Base-by-base conservation (phyloP, 2,797 vertebrate species). In the Adelosebastes latens region DNA sequence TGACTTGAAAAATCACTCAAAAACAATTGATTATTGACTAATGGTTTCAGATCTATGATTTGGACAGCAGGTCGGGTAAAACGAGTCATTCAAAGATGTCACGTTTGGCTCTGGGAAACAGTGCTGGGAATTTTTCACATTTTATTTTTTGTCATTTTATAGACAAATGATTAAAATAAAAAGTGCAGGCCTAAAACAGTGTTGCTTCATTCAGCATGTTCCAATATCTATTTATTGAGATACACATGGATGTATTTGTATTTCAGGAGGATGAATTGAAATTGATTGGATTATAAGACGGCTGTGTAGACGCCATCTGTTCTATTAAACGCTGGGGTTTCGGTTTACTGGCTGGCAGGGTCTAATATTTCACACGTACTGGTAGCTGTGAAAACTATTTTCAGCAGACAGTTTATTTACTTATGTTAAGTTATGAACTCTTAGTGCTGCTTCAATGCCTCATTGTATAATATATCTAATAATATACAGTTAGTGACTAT, bases 221-320 rank as follows among this genome's bases (percentile, higher is more conserved):
- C 27, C 29, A n/a, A 24, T 60, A 71, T 72, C 53, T 68, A 6
- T 25, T 42, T 73, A 39, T 59, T 36, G 7, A 67, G 32, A 24
- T 14, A 9, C 25, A 52, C 64, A 59, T 80, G 10, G 14, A 39
- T 74, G 74, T 4, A 25, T 74, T 71, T 87, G 71, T 36, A 27
- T 73, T 71, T 80, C 36, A 79, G 77, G 49, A 66, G 78, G 83
- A 81, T 80, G 24, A 77, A 68, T 77, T 72, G 25, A 68, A 80
- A 72, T 82, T 77, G 78, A 88, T 87, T 62, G 70, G 79, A 88
- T 88, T 88, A 81, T 58, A 73, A 22, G 46, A 46, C 52, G 61
- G 36, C 49, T 56, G 22, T 68, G 63, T 64, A 76, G 69, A 60
- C 69, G 8, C 90, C 86, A 91, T 91, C 90, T 93, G 91, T 80